phyloP scores from a whole-genome alignment of 2,797 vertebrate species.

The Otolemur crassicaudatus region DNA sequence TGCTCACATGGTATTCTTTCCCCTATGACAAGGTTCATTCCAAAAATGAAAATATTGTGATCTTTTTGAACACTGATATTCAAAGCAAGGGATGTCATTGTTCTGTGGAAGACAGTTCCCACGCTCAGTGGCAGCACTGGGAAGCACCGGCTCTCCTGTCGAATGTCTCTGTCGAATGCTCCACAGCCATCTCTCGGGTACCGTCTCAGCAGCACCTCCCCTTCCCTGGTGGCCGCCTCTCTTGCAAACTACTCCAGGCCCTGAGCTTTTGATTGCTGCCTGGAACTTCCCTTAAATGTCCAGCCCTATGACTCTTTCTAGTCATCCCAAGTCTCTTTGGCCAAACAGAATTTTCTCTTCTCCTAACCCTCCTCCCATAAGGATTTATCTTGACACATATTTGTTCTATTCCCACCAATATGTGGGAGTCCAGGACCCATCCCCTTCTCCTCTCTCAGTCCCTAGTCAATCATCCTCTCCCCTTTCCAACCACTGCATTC shows the following conservation, averaged over 20 bases:
- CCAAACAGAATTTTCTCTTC: neutral
- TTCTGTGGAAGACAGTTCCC: neutral
- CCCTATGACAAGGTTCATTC: neutral
- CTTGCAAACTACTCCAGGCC: neutral
- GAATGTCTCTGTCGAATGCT: neutral
- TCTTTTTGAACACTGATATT: neutral
- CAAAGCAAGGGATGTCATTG: too few species aligned
- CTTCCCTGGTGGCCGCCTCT: neutral
- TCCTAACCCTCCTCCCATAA: neutral
- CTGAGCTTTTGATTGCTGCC: neutral
- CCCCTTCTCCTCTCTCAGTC: rapidly evolving
- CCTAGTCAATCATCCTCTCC: rapidly evolving
- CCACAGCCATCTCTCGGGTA: neutral
- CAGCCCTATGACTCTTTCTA: neutral
- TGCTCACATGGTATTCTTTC: rapidly evolving
- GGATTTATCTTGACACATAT: neutral
- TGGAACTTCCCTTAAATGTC: neutral
- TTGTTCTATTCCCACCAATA: neutral
- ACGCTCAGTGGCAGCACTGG: rapidly evolving
- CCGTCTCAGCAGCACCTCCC: neutral
- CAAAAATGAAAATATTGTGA: neutral
- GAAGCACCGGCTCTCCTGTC: neutral
- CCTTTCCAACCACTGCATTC: too few species aligned
- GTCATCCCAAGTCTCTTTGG: neutral
- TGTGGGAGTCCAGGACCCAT: too few species aligned